Percentiles rank a stretch among this genome's conserved stretches.
Evolutionary conservation across 2,888 invertebrate species (phyloP).

Genomic region (Ophion costatus): DNA sequence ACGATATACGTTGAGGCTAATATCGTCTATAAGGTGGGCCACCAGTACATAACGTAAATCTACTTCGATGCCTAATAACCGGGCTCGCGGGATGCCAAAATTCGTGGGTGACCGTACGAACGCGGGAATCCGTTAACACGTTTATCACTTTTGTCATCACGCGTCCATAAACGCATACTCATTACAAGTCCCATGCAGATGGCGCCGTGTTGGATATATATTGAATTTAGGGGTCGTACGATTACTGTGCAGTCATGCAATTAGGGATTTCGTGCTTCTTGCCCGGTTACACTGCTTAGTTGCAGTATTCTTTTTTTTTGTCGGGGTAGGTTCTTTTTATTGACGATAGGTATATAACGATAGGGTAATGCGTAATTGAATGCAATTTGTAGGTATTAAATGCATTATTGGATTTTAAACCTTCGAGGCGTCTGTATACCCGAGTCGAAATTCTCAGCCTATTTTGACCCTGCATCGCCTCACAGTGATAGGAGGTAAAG

Average conservation of each 20-base stretch:
- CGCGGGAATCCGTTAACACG: slow-evolving; percentile 48
- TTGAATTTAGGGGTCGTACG: neutral
- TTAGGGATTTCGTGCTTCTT: neutral
- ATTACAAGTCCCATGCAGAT: neutral
- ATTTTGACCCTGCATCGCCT: no score
- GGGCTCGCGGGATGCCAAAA: slow-evolving; percentile 5
- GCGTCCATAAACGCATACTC: neutral
- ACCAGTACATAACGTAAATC: slow-evolving; percentile 30
- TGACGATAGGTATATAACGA: neutral
- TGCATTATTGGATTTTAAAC: neutral
- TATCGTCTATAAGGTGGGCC: slow-evolving; percentile 26
- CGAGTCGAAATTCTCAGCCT: no score
- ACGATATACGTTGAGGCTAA: slow-evolving; percentile 34
- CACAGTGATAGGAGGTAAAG: no score
- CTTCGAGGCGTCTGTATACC: no score
- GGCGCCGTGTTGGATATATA: neutral
- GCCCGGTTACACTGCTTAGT: neutral
- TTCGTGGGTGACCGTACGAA: slow-evolving; percentile 14
- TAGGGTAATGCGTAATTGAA: neutral
- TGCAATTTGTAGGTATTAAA: neutral
- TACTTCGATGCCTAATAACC: slow-evolving; percentile 39
- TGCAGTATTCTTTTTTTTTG: neutral
- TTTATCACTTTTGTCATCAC: slow-evolving; percentile 34
- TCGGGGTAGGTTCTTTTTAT: neutral
- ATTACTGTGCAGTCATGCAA: neutral